These are phyloP conservation scores for Harpalus rufipes DNA, from an alignment of 2,888 invertebrate species.

Conservation along the genomic window DNA sequence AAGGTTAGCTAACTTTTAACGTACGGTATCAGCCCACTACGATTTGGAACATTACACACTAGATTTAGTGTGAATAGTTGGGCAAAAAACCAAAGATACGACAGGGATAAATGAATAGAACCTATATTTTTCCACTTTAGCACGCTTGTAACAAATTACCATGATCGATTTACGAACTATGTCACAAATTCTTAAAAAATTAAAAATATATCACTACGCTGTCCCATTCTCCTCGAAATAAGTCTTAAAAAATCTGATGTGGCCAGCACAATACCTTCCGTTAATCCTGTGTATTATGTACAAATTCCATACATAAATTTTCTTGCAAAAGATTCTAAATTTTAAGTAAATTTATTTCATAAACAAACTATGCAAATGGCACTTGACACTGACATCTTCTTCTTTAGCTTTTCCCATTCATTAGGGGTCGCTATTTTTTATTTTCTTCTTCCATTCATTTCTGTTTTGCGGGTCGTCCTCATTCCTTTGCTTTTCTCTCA, in stretches of 20 bases:
- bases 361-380: too few species aligned
- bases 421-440: too few species aligned
- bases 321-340: too few species aligned
- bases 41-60: slow-evolving; percentile 4
- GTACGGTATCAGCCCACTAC: not conserved
- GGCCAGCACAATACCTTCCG: too few species aligned
- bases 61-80: not conserved
- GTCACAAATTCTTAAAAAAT: not conserved
- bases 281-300: too few species aligned
- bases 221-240: not conserved
- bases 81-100: not conserved
- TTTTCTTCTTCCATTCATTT: too few species aligned
- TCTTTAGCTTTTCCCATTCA: too few species aligned
- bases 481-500: too few species aligned
- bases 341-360: too few species aligned
- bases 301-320: too few species aligned
- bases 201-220: not conserved
- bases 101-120: not conserved
- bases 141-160: not conserved
- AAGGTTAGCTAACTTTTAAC: not conserved
- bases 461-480: too few species aligned
- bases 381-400: too few species aligned
- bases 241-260: not conserved
- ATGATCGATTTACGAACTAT: not conserved
- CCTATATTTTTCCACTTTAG: not conserved